Percentiles rank a stretch among this genome's conserved stretches.
Conservation (phyloP, 2,888 invertebrate genomes). For the Xestoiulus laeticollis region DNA sequence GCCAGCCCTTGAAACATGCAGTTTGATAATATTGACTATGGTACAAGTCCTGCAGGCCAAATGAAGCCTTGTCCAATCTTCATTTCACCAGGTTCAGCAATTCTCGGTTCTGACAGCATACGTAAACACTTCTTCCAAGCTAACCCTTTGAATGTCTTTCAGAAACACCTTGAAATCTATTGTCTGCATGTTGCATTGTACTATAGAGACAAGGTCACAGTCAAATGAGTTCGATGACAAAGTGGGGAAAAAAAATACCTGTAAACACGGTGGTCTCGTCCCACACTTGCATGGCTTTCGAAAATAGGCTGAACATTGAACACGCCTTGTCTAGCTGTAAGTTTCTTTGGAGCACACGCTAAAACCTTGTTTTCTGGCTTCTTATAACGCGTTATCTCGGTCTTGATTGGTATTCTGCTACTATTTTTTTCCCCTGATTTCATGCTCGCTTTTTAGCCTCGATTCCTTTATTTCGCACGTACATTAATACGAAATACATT, state of each 20-base stretch:
- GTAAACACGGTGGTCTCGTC: neutral
- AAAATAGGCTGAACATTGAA: neutral
- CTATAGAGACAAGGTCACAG: neutral
- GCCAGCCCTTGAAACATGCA: neutral
- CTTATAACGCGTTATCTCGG: neutral
- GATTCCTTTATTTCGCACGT: neutral
- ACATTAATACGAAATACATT: neutral
- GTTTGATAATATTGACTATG: neutral
- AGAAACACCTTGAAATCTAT: neutral
- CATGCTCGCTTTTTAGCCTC: neutral
- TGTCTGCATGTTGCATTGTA: neutral
- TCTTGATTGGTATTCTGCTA: neutral
- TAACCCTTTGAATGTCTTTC: neutral
- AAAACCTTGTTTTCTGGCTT: neutral
- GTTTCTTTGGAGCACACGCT: neutral
- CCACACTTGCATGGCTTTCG: neutral
- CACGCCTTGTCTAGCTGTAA: neutral
- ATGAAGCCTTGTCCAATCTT: neutral
- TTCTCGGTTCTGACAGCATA: neutral
- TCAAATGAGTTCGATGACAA: constrained; percentile 3
- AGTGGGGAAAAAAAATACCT: neutral
- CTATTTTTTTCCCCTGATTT: neutral
- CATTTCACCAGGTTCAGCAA: neutral
- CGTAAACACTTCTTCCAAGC: neutral
- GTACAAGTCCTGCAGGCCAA: neutral